Percentiles rank a stretch among this genome's conserved stretches.
These are phyloP conservation scores for Drosophila nr. perissopoda DNA, from an alignment of 2,888 invertebrate genomes.

Conservation along the genomic window DNA sequence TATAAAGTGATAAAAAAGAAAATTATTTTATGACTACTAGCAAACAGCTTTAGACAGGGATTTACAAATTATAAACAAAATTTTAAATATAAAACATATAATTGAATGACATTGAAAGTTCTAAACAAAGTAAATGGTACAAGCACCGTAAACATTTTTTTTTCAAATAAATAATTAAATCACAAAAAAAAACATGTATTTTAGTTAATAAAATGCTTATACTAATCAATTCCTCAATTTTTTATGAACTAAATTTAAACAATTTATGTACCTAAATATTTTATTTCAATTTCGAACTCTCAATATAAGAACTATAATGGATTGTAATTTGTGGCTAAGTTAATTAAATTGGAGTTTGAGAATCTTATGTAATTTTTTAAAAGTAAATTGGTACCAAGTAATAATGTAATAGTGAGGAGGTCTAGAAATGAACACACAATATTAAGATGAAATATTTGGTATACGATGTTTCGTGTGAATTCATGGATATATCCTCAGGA, in stretches of 20 bases:
- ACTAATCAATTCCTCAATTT: conserved; percentile 31
- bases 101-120: conserved; percentile 42
- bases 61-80: conserved; percentile 65
- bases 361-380: neutral
- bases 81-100: conserved; percentile 40
- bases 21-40: conserved; percentile 59
- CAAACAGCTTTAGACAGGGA: conserved; percentile 71
- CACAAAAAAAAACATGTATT: conserved; percentile 1
- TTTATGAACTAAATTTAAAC: conserved; percentile 44
- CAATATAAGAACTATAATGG: conserved; percentile 3
- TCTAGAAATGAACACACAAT: conserved; percentile 1
- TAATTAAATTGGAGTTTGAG: conserved; percentile 13
- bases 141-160: conserved; percentile 47
- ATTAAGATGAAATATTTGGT: conserved; percentile 8
- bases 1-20: conserved; percentile 53
- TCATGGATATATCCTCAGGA: neutral
- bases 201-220: conserved; percentile 38
- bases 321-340: neutral
- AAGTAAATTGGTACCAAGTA: neutral
- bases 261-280: conserved; percentile 35
- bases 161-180: conserved; percentile 40
- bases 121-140: conserved; percentile 47
- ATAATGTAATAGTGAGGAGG: neutral
- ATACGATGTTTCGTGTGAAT: conserved; percentile 4
- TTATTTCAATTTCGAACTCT: conserved; percentile 26